These are phyloP conservation scores for Sebastes ruberrimus DNA, from an alignment of 2,797 vertebrate genomes.

Conservation along the genomic window DNA sequence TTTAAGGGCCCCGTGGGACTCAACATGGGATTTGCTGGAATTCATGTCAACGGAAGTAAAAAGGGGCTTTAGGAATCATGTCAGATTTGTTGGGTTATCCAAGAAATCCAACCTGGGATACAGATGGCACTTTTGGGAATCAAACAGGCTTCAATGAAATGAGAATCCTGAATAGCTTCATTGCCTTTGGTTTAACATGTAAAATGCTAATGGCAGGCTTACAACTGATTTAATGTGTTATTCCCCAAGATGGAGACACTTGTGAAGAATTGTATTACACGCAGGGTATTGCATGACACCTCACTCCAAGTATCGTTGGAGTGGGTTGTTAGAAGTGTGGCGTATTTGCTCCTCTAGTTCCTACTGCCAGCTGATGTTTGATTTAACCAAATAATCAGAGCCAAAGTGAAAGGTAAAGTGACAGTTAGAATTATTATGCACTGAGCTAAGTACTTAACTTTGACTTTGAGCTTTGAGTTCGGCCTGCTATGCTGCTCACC, in stretches of 20 bases:
- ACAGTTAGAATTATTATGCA: background rate
- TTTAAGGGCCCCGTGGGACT: background rate
- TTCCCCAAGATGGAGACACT: background rate
- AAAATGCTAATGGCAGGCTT: background rate
- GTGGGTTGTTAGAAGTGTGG: background rate
- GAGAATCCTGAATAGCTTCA: background rate
- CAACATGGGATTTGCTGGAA: constrained; percentile 10
- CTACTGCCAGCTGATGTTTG: background rate
- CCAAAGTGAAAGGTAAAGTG: background rate
- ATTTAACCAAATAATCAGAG: background rate
- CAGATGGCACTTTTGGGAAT: background rate
- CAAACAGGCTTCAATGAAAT: background rate
- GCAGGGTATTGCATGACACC: background rate
- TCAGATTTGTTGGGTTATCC: constrained; percentile 11
- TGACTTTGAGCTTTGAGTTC: background rate
- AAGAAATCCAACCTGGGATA: background rate
- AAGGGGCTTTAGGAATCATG: background rate
- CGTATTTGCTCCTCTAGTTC: background rate
- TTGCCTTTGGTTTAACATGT: background rate
- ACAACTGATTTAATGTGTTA: background rate
- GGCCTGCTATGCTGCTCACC: background rate
- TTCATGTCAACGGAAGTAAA: background rate
- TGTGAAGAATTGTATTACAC: background rate
- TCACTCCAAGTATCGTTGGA: background rate
- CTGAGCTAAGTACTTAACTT: too few species aligned